Conservation (phyloP, 2,797 vertebrate genomes). For the Cetoscarus ocellatus region DNA sequence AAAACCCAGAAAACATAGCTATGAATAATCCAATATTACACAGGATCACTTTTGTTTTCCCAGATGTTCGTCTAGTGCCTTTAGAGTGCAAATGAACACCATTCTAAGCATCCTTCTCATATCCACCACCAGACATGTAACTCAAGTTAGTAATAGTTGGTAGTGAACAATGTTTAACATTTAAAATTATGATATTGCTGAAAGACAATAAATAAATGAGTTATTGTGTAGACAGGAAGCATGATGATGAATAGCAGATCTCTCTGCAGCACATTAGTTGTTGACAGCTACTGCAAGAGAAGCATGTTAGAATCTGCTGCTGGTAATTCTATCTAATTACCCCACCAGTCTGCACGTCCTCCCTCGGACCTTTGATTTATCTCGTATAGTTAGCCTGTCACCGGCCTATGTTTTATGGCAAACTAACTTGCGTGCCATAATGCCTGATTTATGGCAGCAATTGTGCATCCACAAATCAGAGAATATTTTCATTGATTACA, state of each 20-base stretch:
- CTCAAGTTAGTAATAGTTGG: slow-evolving; percentile 35
- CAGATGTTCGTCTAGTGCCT: slow-evolving; percentile 1
- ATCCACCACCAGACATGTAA: slow-evolving; percentile 37
- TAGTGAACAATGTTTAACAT: slow-evolving; percentile 71
- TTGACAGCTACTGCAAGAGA: slow-evolving; percentile 86
- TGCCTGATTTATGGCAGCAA: slow-evolving; percentile 93
- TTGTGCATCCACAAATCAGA: slow-evolving; percentile 88
- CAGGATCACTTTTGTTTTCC: slow-evolving; percentile 16
- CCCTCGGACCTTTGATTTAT: slow-evolving; percentile 93
- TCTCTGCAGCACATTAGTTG: slow-evolving; percentile 85
- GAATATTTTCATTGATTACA: slow-evolving; percentile 97
- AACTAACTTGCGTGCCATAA: slow-evolving; percentile 93
- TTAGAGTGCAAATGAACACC: not conserved
- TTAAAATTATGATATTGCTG: slow-evolving; percentile 87
- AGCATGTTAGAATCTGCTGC: slow-evolving; percentile 81
- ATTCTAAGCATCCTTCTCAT: slow-evolving; percentile 11
- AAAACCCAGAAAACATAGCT: not conserved
- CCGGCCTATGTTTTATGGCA: slow-evolving; percentile 95
- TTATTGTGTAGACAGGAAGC: slow-evolving; percentile 86
- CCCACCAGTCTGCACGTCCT: slow-evolving; percentile 85
- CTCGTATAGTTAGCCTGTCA: slow-evolving; percentile 94
- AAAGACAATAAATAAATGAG: slow-evolving; percentile 84
- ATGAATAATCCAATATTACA: not conserved
- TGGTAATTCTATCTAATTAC: slow-evolving; percentile 93
- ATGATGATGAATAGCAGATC: slow-evolving; percentile 83